These are phyloP conservation scores for Myotis myotis DNA, from an alignment of 2,797 vertebrate species.

Conservation along the genomic window DNA sequence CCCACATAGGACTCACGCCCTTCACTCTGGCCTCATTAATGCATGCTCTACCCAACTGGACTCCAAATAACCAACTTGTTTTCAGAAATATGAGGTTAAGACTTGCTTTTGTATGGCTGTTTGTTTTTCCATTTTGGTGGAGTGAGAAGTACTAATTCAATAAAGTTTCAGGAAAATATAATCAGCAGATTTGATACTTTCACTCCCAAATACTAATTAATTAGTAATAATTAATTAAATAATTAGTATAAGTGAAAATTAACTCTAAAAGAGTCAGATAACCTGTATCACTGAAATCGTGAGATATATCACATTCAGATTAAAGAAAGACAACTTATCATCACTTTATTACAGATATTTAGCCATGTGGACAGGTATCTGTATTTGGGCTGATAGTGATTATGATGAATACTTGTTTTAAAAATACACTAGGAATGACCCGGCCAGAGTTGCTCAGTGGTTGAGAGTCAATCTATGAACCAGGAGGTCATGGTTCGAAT, in stretches of 20 bases:
- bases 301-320: neutral
- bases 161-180: neutral
- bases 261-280: neutral
- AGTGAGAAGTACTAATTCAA: neutral
- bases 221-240: neutral
- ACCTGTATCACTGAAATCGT: neutral
- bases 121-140: slow-evolving; percentile 4
- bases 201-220: neutral
- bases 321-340: neutral
- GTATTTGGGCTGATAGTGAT: neutral
- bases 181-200: neutral
- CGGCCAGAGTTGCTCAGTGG: too few relatives aligned
- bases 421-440: neutral
- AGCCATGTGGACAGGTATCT: neutral
- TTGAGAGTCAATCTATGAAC: too few relatives aligned
- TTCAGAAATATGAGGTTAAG: neutral
- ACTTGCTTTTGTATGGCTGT: neutral
- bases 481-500: too few relatives aligned
- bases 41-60: neutral
- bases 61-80: neutral
- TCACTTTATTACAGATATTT: neutral
- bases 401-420: neutral
- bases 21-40: neutral
- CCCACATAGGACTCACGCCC: neutral
- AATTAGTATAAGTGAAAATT: neutral